Conservation (phyloP, 2,113 vertebrate genomes). For the Onychostruthus taczanowskii region DNA sequence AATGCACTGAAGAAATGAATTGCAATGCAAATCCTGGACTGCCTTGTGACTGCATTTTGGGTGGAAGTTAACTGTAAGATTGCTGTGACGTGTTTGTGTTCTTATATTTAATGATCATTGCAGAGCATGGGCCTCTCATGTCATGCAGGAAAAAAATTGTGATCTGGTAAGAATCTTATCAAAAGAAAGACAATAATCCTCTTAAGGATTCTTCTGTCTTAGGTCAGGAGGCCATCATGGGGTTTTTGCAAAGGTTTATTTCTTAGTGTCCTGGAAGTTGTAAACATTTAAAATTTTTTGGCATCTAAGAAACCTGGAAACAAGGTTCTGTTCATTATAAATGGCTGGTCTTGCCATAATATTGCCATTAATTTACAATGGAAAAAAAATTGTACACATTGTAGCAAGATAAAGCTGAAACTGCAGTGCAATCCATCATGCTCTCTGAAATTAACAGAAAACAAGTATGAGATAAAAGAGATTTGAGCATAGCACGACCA, state of each 20-base stretch:
- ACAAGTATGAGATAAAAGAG: background rate
- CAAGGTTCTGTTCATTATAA: background rate
- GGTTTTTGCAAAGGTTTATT: background rate
- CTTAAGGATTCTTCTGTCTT: slow-evolving; percentile 7
- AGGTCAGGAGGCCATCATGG: background rate
- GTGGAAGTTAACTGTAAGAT: background rate
- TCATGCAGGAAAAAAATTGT: background rate
- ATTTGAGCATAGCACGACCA: background rate
- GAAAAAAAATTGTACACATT: accelerated
- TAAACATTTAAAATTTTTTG: background rate
- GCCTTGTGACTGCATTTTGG: background rate
- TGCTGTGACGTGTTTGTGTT: background rate
- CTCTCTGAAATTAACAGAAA: background rate
- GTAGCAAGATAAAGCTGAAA: background rate
- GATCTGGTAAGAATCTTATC: slow-evolving; percentile 28
- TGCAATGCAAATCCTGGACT: background rate
- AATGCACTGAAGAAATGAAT: background rate
- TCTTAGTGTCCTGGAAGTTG: background rate
- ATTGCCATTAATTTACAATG: background rate
- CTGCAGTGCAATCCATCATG: background rate
- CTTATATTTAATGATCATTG: background rate
- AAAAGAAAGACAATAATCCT: slow-evolving; percentile 20
- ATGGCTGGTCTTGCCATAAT: background rate
- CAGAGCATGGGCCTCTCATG: background rate
- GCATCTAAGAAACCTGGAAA: background rate